Conservation (phyloP, 2,113 vertebrate species). For the Gila orcuttii region DNA sequence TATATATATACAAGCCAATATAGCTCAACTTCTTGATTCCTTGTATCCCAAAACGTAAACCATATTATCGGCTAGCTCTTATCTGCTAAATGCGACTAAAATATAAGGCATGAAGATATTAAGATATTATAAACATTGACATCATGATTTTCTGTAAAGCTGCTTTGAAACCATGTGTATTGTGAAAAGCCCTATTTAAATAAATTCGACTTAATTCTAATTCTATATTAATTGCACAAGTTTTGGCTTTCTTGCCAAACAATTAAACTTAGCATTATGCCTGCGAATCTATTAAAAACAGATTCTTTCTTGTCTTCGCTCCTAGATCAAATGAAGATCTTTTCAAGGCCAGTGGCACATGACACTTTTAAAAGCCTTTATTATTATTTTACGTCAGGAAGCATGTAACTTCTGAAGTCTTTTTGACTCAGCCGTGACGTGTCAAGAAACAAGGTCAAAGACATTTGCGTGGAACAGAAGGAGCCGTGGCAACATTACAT, state of each 20-base stretch:
- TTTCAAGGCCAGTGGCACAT: neutral
- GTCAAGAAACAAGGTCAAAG: slow-evolving; percentile 40
- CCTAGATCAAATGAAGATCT: neutral
- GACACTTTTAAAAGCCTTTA: neutral
- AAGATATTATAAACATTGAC: neutral
- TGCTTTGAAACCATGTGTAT: neutral
- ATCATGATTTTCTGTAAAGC: neutral
- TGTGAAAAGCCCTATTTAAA: neutral
- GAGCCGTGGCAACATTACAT: slow-evolving; percentile 1
- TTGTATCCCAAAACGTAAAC: neutral
- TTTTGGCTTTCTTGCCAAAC: neutral
- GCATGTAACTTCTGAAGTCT: neutral
- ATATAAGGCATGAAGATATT: neutral
- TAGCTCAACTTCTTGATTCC: neutral
- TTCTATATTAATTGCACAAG: neutral
- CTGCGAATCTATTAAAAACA: neutral
- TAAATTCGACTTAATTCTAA: neutral
- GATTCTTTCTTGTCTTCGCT: neutral
- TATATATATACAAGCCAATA: neutral
- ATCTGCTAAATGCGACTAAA: neutral
- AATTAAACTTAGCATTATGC: neutral
- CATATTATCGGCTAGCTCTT: neutral
- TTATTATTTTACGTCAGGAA: neutral
- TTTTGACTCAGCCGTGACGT: neutral
- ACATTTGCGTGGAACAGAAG: neutral